Evolutionary conservation across 1,140 invertebrate species (phyloP).

Genomic region (Tetranychus urticae): DNA sequence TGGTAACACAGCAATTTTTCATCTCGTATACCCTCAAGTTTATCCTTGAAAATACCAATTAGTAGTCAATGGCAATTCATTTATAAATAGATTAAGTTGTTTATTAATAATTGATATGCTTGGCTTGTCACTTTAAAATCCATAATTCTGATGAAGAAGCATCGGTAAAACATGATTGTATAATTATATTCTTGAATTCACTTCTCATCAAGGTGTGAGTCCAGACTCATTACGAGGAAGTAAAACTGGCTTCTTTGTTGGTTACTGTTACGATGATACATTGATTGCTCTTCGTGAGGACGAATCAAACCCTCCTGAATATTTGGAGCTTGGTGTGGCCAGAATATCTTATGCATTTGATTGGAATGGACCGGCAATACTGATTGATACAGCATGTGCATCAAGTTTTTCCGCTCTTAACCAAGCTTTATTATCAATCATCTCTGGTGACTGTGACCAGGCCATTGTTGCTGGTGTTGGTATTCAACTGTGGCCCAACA

Average conservation of each 20-base stretch:
- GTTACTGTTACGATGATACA: constrained; percentile 32
- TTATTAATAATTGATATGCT: no score
- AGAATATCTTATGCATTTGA: constrained; percentile 73
- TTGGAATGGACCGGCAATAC: constrained; percentile 62
- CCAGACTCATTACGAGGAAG: constrained; percentile 23
- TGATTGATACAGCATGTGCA: constrained; percentile 82
- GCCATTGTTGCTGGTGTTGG: constrained; percentile 71
- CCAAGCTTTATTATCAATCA: constrained; percentile 53
- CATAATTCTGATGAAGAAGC: no score
- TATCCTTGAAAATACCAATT: no score
- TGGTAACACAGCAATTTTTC: no score
- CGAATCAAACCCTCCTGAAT: constrained; percentile 42
- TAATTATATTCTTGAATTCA: background rate
- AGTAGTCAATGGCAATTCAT: no score
- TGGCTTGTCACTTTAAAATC: no score
- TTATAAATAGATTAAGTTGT: no score
- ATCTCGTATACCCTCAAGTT: no score
- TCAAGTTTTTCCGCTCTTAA: constrained; percentile 57
- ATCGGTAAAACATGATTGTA: no score
- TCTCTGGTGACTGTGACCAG: constrained; percentile 59
- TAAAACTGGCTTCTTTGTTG: constrained; percentile 72
- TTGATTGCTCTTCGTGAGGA: background rate
- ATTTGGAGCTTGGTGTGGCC: constrained; percentile 83
- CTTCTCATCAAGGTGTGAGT: constrained; percentile 10
- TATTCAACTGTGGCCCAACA: constrained; percentile 51